Evolutionary conservation across 2,888 invertebrate species (phyloP).

Genomic region (Malthinus seriepunctatus): DNA sequence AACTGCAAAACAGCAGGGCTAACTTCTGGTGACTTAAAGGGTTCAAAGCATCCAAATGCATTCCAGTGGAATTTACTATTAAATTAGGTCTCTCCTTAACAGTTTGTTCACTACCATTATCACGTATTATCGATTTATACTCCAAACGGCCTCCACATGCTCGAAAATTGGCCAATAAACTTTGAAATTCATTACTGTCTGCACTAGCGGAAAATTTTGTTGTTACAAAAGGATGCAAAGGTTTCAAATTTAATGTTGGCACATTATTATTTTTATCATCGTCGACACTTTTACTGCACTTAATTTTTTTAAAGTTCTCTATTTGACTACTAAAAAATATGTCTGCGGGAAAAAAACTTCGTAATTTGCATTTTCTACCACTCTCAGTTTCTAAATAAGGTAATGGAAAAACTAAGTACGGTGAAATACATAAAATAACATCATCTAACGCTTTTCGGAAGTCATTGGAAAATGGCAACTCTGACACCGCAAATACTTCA

Average conservation of each 20-base stretch:
- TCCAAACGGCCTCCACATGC: constrained; percentile 77
- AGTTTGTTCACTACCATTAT: not conserved
- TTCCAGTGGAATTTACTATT: constrained; percentile 16
- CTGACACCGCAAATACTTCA: constrained; percentile 58
- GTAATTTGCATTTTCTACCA: constrained; percentile 74
- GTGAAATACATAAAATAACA: constrained; percentile 80
- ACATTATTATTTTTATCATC: constrained; percentile 12
- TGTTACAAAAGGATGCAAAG: constrained; percentile 74
- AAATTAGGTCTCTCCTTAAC: not conserved
- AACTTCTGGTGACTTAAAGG: constrained; percentile 84
- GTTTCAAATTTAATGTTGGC: constrained; percentile 53
- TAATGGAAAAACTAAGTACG: constrained; percentile 79
- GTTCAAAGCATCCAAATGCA: constrained; percentile 69
- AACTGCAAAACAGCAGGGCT: constrained; percentile 88
- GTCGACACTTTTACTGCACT: constrained; percentile 37
- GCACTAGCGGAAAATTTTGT: constrained; percentile 69
- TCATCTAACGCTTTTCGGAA: constrained; percentile 77
- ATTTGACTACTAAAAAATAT: constrained; percentile 73
- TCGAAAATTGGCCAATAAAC: constrained; percentile 80
- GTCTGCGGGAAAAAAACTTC: constrained; percentile 73
- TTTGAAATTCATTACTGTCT: constrained; percentile 69
- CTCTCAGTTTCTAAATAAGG: constrained; percentile 88
- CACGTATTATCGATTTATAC: constrained; percentile 38
- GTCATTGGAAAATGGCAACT: constrained; percentile 66
- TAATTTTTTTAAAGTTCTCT: constrained; percentile 40